These are phyloP conservation scores for Nymphalis polychloros DNA, from an alignment of 2,888 invertebrate species.

Conservation along the genomic window DNA sequence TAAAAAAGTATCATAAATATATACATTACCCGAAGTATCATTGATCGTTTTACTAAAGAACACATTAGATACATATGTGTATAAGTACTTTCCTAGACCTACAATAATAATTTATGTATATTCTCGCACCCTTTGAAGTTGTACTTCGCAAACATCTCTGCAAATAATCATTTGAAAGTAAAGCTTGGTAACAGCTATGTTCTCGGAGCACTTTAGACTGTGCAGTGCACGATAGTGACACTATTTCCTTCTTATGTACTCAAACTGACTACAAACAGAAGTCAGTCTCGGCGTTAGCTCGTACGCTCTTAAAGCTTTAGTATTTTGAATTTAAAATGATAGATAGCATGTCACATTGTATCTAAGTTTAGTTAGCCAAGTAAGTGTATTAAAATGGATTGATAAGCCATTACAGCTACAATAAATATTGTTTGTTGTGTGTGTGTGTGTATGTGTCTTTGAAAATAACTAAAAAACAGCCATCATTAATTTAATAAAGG, in stretches of 20 bases:
- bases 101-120: conserved; percentile 5
- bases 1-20: too few relatives aligned
- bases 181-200: conserved; percentile 33
- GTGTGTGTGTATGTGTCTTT: too few relatives aligned
- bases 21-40: too few relatives aligned
- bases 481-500: too few relatives aligned
- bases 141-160: conserved; percentile 27
- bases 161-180: conserved; percentile 34
- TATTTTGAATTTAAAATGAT: conserved; percentile 39
- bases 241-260: conserved; percentile 43
- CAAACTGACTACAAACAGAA: conserved; percentile 42
- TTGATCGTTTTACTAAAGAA: background rate
- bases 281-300: conserved; percentile 38
- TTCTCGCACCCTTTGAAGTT: conserved; percentile 16
- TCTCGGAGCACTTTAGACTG: conserved; percentile 35
- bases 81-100: background rate
- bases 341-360: conserved; percentile 17
- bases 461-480: too few relatives aligned
- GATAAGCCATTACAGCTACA: too few relatives aligned
- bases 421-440: too few relatives aligned
- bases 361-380: background rate
- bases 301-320: conserved; percentile 27
- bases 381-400: too few relatives aligned
- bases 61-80: background rate
- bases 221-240: conserved; percentile 37